Conservation (phyloP, 2,113 vertebrate species). For the Notothenia rossii region DNA sequence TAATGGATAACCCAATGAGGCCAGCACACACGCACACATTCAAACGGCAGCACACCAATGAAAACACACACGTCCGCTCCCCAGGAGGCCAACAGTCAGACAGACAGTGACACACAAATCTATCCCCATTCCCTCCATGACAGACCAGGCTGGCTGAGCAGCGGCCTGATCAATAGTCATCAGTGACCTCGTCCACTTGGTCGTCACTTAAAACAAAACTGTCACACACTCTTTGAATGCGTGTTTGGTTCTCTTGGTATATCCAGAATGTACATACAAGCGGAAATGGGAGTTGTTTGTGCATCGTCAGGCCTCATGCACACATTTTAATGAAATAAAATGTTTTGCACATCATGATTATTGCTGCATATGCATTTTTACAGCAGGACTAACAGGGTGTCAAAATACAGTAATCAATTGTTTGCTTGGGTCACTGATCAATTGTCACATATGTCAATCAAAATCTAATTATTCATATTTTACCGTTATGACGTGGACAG, state of each 20-base stretch:
- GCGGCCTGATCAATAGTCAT: conserved; percentile 84
- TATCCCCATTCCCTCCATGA: conserved; percentile 73
- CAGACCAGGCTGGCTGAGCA: conserved; percentile 72
- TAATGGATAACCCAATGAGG: conserved; percentile 78
- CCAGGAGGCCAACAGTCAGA: conserved; percentile 73
- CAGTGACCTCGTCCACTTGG: conserved; percentile 80
- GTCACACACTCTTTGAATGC: conserved; percentile 38
- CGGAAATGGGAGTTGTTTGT: background rate
- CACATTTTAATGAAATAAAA: conserved; percentile 23
- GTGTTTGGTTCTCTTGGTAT: background rate
- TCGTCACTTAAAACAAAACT: conserved; percentile 69
- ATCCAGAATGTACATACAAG: background rate
- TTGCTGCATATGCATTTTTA: conserved; percentile 71
- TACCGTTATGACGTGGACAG: conserved; percentile 42
- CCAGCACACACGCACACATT: conserved; percentile 23
- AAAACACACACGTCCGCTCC: conserved; percentile 55
- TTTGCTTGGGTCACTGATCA: conserved; percentile 76
- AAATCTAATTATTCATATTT: conserved; percentile 74
- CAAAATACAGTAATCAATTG: conserved; percentile 73
- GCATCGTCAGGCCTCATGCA: background rate
- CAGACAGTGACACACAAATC: conserved; percentile 81
- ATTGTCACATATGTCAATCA: conserved; percentile 78
- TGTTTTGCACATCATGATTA: conserved; percentile 29
- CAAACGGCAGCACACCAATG: conserved; percentile 45
- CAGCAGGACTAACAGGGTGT: conserved; percentile 65